Base-by-base conservation (phyloP, 2,797 vertebrate species). In the Trematomus bernacchii region DNA sequence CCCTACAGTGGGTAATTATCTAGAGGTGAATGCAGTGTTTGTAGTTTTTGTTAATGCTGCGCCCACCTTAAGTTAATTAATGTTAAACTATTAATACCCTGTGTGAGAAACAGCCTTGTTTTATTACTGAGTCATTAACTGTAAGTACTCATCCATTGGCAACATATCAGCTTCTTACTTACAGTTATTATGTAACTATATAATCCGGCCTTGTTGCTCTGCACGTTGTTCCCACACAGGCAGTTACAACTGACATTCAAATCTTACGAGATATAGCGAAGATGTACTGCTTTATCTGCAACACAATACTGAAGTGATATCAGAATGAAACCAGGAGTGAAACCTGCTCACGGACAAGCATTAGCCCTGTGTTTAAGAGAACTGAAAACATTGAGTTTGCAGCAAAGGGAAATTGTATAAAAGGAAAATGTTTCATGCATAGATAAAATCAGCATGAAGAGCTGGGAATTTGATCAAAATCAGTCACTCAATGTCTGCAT, bases 21-120 rank as follows among this genome's bases (percentile, higher is more conserved):
- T 67, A 64, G n/a, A 69, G 62, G 57, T 58, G 37, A 76, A 33
- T 73, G 40, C 21, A 58, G n/a, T 62, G 73, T 79, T 86, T 65
- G 10, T 73, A 44, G 33, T 63, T 73, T 16, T 65, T 19, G 27
- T 42, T 75, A 57, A 62, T 48, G 14, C 37, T 62, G 10, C 15
- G 12, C 10, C 12, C 30, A 15, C 9, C 42, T 37, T 21, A 7
- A 51, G 14, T 46, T 7, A 46, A 40, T 23, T 47, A 0, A 53
- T 15, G 3, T 0, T 37, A 76, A 71, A 30, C 10, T n/a, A 30
- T 55, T 30, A 14, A 15, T 47, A 3, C 27, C 10, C 10, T 57
- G 18, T 53, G 10, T 59, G 46, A 65, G 71, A 80, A 53, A 13
- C 27, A 54, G 15, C 15, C 52, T 63, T 37, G 51, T 66, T 70